phyloP scores from a whole-genome alignment of 92 coral and sea anemone genomes.

The Ricordea florida region DNA sequence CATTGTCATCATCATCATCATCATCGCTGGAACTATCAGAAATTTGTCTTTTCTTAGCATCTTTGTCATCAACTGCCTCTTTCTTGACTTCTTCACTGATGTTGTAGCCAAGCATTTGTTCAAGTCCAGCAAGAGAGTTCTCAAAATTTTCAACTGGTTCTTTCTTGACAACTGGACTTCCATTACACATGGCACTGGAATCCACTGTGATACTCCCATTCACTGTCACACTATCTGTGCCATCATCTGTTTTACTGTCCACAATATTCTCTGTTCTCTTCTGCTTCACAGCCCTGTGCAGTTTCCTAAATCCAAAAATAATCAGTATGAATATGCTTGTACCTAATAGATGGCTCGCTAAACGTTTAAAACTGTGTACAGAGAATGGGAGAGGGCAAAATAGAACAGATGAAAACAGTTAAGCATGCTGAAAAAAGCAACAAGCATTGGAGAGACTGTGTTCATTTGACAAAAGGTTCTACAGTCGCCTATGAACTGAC shows the following conservation, averaged over 20 bases:
- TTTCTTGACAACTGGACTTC: background rate
- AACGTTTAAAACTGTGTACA: no score
- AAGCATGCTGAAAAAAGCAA: no score
- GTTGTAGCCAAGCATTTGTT: conserved; percentile 7
- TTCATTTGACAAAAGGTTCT: no score
- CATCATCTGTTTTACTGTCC: background rate
- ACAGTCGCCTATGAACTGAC: no score
- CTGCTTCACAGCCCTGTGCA: conserved; percentile 8
- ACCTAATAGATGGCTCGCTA: no score
- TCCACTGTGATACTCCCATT: no score
- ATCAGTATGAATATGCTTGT: background rate
- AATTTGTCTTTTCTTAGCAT: conserved; percentile 15
- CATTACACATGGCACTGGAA: no score
- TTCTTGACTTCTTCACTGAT: conserved; percentile 10
- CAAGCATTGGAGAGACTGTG: no score
- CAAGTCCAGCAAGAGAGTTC: conserved; percentile 39
- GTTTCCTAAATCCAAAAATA: conserved; percentile 6
- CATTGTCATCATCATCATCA: conserved; percentile 55
- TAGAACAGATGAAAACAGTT: no score
- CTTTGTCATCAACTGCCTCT: background rate
- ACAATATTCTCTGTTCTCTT: background rate
- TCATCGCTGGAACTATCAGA: conserved; percentile 35
- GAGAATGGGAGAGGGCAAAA: no score
- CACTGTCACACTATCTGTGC: background rate
- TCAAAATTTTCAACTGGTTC: conserved; percentile 30